Conservation (phyloP, 2,888 invertebrate species). For the Clepsis dumicolana region DNA sequence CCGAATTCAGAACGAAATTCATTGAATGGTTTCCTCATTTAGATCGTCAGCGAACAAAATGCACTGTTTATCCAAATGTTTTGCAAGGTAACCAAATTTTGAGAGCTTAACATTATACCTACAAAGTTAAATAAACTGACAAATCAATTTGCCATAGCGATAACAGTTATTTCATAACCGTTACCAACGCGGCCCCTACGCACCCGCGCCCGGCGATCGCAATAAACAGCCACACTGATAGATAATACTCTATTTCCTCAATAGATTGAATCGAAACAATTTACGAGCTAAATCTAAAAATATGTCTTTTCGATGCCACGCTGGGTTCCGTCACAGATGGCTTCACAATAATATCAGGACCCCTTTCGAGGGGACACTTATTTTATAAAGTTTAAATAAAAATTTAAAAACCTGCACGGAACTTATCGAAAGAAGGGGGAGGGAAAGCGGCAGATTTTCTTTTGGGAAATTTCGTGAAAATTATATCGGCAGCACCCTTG, state of each 20-base stretch:
- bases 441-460: constrained; percentile 61
- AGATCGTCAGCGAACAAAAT: neutral
- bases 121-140: constrained; percentile 11
- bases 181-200: constrained; percentile 16
- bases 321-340: constrained; percentile 81
- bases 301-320: constrained; percentile 82
- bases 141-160: constrained; percentile 7
- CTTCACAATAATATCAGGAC: constrained; percentile 80
- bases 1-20: neutral
- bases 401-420: constrained; percentile 80
- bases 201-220: constrained; percentile 26
- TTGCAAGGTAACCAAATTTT: neutral
- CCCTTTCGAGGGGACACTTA: constrained; percentile 79
- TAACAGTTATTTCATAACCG: constrained; percentile 32
- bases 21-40: neutral
- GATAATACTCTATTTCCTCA: constrained; percentile 78
- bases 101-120: neutral
- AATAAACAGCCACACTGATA: constrained; percentile 72
- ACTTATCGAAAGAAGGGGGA: constrained; percentile 67
- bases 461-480: constrained; percentile 59
- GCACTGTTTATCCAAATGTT: neutral
- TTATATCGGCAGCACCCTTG: constrained; percentile 44
- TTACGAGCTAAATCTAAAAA: constrained; percentile 86
- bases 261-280: constrained; percentile 83
- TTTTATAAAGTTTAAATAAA: constrained; percentile 86